These are phyloP conservation scores for Eutolmus rufibarbis DNA, from an alignment of 2,888 invertebrate species.

Conservation along the genomic window DNA sequence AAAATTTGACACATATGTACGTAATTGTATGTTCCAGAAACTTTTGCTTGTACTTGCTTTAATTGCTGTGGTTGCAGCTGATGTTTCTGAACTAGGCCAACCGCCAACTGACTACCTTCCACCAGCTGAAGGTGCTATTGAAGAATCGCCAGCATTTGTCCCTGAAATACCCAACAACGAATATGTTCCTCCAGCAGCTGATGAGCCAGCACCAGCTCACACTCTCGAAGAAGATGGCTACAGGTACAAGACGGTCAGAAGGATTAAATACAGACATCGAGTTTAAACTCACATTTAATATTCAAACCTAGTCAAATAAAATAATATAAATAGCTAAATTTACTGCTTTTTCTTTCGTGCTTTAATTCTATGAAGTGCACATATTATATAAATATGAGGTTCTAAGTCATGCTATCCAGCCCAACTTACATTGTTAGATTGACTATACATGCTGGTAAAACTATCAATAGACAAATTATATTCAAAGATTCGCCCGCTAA, in stretches of 20 bases:
- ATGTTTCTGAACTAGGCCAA: constrained; percentile 10
- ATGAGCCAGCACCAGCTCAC: not conserved
- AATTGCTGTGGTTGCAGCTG: not conserved
- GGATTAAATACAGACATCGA: constrained; percentile 7
- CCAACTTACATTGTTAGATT: too few relatives aligned
- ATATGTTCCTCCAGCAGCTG: not conserved
- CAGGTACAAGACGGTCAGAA: not conserved
- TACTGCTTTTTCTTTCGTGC: not conserved
- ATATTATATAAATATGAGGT: too few relatives aligned
- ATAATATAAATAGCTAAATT: not conserved
- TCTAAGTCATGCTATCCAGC: too few relatives aligned
- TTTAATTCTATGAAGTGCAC: not conserved
- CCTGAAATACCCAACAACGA: not conserved
- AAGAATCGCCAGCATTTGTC: not conserved
- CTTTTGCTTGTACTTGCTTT: not conserved
- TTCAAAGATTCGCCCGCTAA: too few relatives aligned
- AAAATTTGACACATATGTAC: not conserved
- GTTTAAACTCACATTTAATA: not conserved
- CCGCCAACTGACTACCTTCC: constrained; percentile 18
- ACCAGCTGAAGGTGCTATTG: not conserved
- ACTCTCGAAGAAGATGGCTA: not conserved
- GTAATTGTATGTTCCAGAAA: not conserved
- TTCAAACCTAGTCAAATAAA: not conserved
- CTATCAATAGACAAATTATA: too few relatives aligned
- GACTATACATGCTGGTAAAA: too few relatives aligned